A percentile compares a stretch with the other conserved stretches of the same genome.
These are phyloP conservation scores for Luperina nickerlii DNA, from an alignment of 2,888 invertebrate species.

Conservation along the genomic window DNA sequence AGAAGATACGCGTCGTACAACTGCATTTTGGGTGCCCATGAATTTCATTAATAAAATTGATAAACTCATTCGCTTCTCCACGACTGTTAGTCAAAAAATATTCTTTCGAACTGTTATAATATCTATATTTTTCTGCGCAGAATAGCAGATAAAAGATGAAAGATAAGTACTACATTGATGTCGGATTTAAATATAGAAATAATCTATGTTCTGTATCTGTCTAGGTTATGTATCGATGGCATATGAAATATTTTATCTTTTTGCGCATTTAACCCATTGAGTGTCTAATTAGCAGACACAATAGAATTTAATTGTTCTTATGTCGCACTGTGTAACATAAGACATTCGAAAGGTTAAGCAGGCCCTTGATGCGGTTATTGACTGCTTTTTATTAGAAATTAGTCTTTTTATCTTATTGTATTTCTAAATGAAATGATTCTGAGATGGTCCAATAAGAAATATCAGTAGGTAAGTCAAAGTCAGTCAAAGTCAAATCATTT, in stretches of 20 bases:
- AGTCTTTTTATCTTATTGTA: background rate
- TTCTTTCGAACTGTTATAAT: constrained; percentile 60
- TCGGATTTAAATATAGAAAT: constrained; percentile 62
- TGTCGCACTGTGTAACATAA: too few species aligned
- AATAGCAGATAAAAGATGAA: constrained; percentile 62
- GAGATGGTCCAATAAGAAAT: background rate
- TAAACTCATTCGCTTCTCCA: constrained; percentile 39
- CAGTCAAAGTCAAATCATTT: background rate
- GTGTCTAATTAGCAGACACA: too few species aligned
- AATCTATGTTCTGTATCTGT: constrained; percentile 48
- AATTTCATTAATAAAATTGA: constrained; percentile 45
- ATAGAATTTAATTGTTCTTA: too few species aligned
- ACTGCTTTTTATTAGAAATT: constrained; percentile 12
- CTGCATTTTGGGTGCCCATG: constrained; percentile 71
- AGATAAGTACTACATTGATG: constrained; percentile 55
- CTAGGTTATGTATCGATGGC: constrained; percentile 31
- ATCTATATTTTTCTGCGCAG: constrained; percentile 54
- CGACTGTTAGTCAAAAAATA: constrained; percentile 52
- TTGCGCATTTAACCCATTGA: constrained; percentile 64
- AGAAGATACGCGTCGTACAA: constrained; percentile 60
- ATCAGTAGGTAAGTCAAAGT: background rate
- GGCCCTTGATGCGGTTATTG: constrained; percentile 22
- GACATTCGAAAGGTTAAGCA: too few species aligned
- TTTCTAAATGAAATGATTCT: background rate
- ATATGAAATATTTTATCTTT: constrained; percentile 67